Percentiles rank a stretch among this genome's conserved stretches.
These are phyloP conservation scores for Podarcis siculus DNA, from an alignment of 2,797 vertebrate species.

Conservation along the genomic window DNA sequence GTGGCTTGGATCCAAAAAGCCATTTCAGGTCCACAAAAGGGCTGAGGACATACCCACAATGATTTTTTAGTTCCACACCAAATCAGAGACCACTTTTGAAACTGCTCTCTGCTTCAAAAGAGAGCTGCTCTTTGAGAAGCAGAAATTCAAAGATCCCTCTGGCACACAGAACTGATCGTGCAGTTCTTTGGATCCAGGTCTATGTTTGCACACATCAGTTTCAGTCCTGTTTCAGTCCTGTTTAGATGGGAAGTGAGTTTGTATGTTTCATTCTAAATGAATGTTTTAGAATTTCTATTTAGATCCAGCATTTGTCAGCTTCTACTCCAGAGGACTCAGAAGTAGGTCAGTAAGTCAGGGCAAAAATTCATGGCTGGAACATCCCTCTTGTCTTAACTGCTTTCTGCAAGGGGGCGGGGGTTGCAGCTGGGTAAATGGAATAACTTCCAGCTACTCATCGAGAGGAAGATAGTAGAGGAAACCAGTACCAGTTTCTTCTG, in stretches of 20 bases:
- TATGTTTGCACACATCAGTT: background rate
- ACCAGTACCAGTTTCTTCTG: background rate
- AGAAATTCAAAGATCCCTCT: background rate
- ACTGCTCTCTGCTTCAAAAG: background rate
- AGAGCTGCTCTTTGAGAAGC: background rate
- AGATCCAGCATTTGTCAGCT: background rate
- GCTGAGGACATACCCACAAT: background rate
- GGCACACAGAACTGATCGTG: background rate
- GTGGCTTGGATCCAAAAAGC: background rate
- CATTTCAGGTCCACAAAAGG: background rate
- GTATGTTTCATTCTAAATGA: background rate
- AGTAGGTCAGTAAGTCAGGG: slow-evolving; percentile 22
- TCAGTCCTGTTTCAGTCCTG: too few relatives aligned
- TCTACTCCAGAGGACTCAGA: background rate
- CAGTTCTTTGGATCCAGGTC: background rate
- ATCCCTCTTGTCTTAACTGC: background rate
- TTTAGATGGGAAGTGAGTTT: slow-evolving; percentile 1
- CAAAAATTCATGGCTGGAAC: background rate
- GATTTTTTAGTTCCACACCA: background rate
- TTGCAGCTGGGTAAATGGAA: background rate
- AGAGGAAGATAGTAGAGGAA: background rate
- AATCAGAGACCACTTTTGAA: background rate
- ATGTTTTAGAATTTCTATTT: background rate
- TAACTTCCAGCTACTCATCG: background rate
- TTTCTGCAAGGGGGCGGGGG: background rate